Evolutionary conservation across 1,140 invertebrate species (phyloP).

Genomic region (Pogonus chalceus): DNA sequence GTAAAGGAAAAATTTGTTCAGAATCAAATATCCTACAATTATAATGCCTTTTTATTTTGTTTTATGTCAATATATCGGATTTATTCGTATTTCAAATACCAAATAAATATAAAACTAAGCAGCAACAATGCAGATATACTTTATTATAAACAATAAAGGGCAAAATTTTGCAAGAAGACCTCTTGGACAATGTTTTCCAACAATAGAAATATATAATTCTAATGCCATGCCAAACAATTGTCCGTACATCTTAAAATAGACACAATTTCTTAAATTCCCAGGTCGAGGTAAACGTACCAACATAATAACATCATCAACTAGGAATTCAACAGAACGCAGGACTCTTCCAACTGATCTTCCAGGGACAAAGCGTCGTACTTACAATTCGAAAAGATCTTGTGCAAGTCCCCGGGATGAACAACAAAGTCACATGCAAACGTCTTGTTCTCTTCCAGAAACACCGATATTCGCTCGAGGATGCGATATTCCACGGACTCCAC

Average conservation of each 20-base stretch:
- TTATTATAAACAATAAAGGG: too few species aligned
- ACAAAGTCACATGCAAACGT: slow-evolving; percentile 56
- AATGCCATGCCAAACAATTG: too few species aligned
- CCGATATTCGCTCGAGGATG: slow-evolving; percentile 71
- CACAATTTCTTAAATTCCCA: too few species aligned
- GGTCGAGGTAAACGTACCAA: slow-evolving; percentile 51
- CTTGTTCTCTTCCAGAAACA: slow-evolving; percentile 71
- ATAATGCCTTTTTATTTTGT: too few species aligned
- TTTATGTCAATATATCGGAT: too few species aligned
- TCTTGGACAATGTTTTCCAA: not conserved
- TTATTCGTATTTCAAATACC: too few species aligned
- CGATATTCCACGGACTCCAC: slow-evolving; percentile 65
- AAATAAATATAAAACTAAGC: too few species aligned
- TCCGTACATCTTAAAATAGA: too few species aligned
- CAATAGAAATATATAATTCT: too few species aligned
- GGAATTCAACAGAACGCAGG: slow-evolving; percentile 51
- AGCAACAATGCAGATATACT: too few species aligned
- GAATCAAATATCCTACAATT: too few species aligned
- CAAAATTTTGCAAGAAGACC: not conserved
- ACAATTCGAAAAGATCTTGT: slow-evolving; percentile 34
- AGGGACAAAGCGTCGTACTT: slow-evolving; percentile 39
- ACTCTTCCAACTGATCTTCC: slow-evolving; percentile 58
- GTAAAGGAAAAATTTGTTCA: too few species aligned
- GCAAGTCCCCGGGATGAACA: slow-evolving; percentile 41
- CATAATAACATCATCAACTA: slow-evolving; percentile 40